Evolutionary conservation across 2,113 vertebrate genomes (phyloP).

Genomic region (Physeter macrocephalus): DNA sequence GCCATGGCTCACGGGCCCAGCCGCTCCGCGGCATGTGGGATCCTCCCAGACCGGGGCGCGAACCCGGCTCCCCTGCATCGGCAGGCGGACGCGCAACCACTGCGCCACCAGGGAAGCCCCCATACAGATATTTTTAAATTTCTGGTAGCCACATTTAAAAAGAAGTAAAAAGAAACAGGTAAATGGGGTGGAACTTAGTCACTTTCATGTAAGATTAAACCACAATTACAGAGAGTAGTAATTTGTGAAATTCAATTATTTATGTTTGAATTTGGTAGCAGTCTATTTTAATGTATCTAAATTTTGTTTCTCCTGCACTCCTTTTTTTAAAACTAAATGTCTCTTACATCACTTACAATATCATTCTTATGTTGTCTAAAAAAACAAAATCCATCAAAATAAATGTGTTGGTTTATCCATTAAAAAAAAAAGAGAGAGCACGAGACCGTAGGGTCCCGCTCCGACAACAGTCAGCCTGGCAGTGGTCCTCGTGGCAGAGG

Average conservation of each 20-base stretch:
- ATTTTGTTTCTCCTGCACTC: neutral
- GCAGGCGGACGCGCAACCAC: no score
- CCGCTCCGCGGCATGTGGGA: no score
- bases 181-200: constrained; percentile 67
- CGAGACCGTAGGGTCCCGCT: neutral
- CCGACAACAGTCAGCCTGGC: neutral
- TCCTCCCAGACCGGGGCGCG: no score
- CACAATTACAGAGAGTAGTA: constrained; percentile 46
- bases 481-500: neutral
- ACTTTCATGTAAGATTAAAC: constrained; percentile 70
- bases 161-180: neutral
- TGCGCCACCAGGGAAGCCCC: no score
- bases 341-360: constrained; percentile 12
- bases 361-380: constrained; percentile 17
- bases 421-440: neutral
- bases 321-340: constrained; percentile 37
- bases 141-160: neutral
- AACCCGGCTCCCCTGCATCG: no score
- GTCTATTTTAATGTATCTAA: constrained; percentile 45
- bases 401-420: neutral
- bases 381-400: constrained; percentile 12
- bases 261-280: constrained; percentile 51
- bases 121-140: neutral
- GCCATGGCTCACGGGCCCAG: no score
- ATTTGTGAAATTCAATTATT: constrained; percentile 65